These are phyloP conservation scores for Drosophila longiperda DNA, from an alignment of 2,888 invertebrate species.

Conservation along the genomic window DNA sequence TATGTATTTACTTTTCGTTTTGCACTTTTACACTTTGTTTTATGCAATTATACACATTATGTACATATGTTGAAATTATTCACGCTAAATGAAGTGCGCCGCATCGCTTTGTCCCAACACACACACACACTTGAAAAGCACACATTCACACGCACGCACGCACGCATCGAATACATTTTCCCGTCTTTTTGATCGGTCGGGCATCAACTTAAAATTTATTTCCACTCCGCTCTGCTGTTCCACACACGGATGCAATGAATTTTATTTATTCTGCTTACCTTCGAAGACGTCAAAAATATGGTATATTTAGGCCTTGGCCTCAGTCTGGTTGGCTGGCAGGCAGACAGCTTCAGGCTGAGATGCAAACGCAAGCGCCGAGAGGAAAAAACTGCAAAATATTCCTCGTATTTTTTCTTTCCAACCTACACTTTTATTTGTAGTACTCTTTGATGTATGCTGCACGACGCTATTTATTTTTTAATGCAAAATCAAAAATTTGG, in stretches of 20 bases:
- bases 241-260: conserved; percentile 41
- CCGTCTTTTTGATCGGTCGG: conserved; percentile 14
- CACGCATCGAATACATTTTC: conserved; percentile 32
- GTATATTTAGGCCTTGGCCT: conserved; percentile 15
- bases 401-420: conserved; percentile 56
- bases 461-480: conserved; percentile 37
- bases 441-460: conserved; percentile 44
- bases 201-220: conserved; percentile 15
- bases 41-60: conserved; percentile 31
- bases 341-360: conserved; percentile 47
- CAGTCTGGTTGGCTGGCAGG: conserved; percentile 36
- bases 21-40: conserved; percentile 12
- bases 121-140: conserved; percentile 18
- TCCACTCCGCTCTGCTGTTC: conserved; percentile 1
- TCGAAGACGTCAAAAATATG: conserved; percentile 13
- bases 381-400: conserved; percentile 48
- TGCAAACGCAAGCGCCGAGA: conserved; percentile 51
- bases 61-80: conserved; percentile 10
- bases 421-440: conserved; percentile 69
- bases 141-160: conserved; percentile 35
- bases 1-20: conserved; percentile 9
- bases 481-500: conserved; percentile 26
- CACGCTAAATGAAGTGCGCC: conserved; percentile 45
- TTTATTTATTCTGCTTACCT: conserved; percentile 31
- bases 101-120: conserved; percentile 53